A percentile compares a stretch with the other conserved stretches of the same genome.
Conservation (phyloP, 2,797 vertebrate species). For the Ctenopoma kingsleyae region DNA sequence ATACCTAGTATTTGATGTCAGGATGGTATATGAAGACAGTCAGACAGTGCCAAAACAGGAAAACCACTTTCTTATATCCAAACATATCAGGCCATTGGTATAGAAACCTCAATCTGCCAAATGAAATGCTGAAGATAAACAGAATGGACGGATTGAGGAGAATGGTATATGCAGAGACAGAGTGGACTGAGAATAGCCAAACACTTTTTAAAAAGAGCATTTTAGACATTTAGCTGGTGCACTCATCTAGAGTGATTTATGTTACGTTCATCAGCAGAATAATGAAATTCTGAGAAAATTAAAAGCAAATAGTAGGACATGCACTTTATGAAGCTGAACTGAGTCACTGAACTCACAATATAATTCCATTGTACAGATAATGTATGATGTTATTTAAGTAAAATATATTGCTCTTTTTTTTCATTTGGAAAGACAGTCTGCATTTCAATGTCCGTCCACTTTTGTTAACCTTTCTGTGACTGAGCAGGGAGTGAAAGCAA, state of each 20-base stretch:
- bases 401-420: conserved; percentile 26
- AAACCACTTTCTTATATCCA: conserved; percentile 77
- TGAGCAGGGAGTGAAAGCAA: conserved; percentile 24
- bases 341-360: conserved; percentile 13
- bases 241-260: conserved; percentile 39
- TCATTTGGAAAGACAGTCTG: conserved; percentile 32
- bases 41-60: conserved; percentile 71
- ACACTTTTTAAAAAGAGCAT: conserved; percentile 14
- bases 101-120: conserved; percentile 70
- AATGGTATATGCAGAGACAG: conserved; percentile 48
- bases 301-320: conserved; percentile 12
- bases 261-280: conserved; percentile 39
- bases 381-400: conserved; percentile 37
- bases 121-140: conserved; percentile 75
- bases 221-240: conserved; percentile 16
- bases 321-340: conserved; percentile 27
- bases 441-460: conserved; percentile 44
- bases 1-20: conserved; percentile 67
- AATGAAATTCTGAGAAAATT: conserved; percentile 39
- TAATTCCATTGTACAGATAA: conserved; percentile 24
- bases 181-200: conserved; percentile 26
- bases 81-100: conserved; percentile 75
- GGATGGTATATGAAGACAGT: conserved; percentile 70
- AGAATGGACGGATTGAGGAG: conserved; percentile 61
- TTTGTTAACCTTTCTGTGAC: conserved; percentile 31